phyloP scores from a whole-genome alignment of 2,113 vertebrate species.

The Cephalopterus ornatus region DNA sequence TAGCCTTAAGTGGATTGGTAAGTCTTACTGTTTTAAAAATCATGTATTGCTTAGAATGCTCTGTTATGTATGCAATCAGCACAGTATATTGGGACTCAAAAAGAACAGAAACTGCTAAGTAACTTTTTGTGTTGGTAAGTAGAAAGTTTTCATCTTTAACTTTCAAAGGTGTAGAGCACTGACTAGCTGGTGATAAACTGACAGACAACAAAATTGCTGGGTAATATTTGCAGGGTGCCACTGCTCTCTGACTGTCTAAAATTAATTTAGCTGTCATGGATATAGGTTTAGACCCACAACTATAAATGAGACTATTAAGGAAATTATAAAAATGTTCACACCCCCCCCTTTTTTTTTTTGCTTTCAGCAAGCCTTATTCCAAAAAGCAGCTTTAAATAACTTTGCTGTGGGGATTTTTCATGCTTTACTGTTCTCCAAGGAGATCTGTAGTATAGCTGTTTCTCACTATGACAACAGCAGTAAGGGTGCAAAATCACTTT shows the following conservation, averaged over 20 bases:
- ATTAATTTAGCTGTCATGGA: background rate
- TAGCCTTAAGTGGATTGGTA: slow-evolving; percentile 94
- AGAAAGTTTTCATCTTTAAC: background rate
- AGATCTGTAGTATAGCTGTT: background rate
- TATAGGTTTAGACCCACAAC: background rate
- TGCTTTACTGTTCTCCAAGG: background rate
- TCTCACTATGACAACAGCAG: background rate
- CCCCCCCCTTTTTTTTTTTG: background rate
- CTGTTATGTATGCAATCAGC: background rate
- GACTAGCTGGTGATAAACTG: background rate
- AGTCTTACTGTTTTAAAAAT: slow-evolving; percentile 68
- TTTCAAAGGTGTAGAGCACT: background rate
- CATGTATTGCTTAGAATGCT: background rate
- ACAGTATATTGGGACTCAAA: background rate
- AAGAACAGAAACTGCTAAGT: background rate
- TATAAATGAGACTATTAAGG: background rate
- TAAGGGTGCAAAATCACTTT: background rate
- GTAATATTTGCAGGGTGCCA: background rate
- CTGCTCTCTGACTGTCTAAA: background rate
- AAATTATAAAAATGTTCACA: background rate
- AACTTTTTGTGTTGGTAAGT: background rate
- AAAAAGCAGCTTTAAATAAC: background rate
- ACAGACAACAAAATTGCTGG: background rate
- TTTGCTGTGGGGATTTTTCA: background rate
- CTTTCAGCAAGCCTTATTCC: background rate